Base-by-base conservation (phyloP, 1,140 invertebrate genomes). In the Drosophila neocordata region DNA sequence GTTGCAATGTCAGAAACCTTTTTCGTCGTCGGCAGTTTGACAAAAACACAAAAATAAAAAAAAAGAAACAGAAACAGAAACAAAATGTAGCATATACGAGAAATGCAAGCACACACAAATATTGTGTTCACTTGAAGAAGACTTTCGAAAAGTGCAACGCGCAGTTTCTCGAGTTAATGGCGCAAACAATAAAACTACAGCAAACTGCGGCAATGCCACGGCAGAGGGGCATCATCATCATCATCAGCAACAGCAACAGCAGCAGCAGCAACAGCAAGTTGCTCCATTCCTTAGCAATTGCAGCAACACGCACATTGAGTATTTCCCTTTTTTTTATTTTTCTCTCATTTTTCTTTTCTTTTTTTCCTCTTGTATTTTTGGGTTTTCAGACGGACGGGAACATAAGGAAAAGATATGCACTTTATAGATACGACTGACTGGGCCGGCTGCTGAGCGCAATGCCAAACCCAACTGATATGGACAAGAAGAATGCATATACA, bases 401-500 rank as follows among this genome's bases (percentile, higher is more conserved):
- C 69, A 76, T 64, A 61, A 73, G 69, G 69, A 69, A 70, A 65
- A 70, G 71, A 77, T 77, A 74, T 77, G 62, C 74, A 69, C 65
- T 77, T 65, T 63, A 74, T 74, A 73, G 74, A 73, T 70, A 73
- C 66, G 71, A 58, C 12, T 18, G 41, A 48, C 60, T 34, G 41
- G 20, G 58, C 58, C 41, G 37, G 58, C 38, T 61, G 58, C 58
- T 58, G 69, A 48, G 18, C 41, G 41, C 41, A 48, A 48, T 48
- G 41, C 41, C 41, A 48, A 48, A 48, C 41, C 41, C 60, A 48
- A 35, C 71, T 76, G 76, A 78, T 78, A 78, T 65, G 44, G 52
- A 22, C 76, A 58, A 79, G 70, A 66, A 65, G 87, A 85, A 67
- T 87, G 82, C 82, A 85, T 81, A 31, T 31, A 69, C 74, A 80